phyloP scores from a whole-genome alignment of 2,797 vertebrate genomes.

The Coregonus ussuriensis region DNA sequence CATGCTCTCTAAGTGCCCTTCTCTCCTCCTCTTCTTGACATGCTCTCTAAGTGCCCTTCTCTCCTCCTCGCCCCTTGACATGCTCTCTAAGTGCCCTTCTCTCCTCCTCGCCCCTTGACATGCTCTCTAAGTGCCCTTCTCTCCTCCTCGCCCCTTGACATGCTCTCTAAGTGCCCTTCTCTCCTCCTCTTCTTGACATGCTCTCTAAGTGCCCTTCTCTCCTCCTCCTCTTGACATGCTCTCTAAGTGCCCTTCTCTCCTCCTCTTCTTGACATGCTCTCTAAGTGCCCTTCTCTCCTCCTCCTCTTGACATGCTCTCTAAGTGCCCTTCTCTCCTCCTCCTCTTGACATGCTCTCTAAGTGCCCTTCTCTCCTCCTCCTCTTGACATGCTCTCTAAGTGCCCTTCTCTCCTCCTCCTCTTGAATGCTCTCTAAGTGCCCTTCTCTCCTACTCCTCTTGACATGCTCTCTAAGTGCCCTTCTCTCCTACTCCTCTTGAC shows the following conservation, averaged over 20 bases:
- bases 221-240: conserved; percentile 12
- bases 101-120: conserved; percentile 10
- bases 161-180: background rate
- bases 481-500: background rate
- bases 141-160: conserved; percentile 16
- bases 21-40: conserved; percentile 14
- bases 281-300: conserved; percentile 14
- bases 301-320: background rate
- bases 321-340: conserved; percentile 15
- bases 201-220: background rate
- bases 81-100: background rate
- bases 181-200: conserved; percentile 14
- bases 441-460: background rate
- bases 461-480: background rate
- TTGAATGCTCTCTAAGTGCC: background rate
- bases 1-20: background rate
- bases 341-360: background rate
- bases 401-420: conserved; percentile 17
- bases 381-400: too few species aligned
- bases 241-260: background rate
- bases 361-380: conserved; percentile 14
- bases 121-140: background rate
- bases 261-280: conserved; percentile 2
- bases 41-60: background rate
- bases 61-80: conserved; percentile 20